Evolutionary conservation across 2,888 invertebrate genomes (phyloP), one percentile per base, ranked within the genome.

Genomic region (Colletes collaris): DNA sequence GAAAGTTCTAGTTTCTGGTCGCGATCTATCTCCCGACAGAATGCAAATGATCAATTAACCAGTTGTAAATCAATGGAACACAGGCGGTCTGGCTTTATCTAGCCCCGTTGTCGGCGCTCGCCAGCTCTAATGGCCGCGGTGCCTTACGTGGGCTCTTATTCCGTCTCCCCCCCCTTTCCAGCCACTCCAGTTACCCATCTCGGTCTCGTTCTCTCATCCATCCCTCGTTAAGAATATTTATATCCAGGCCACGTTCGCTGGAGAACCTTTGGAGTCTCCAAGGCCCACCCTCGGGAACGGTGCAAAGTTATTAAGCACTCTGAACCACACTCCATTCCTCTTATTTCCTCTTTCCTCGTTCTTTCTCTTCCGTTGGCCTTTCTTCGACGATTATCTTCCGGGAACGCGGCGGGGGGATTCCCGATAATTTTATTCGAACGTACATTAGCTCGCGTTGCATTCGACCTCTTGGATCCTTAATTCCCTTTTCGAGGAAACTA

Each of bases 31-130:
- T 27, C 63, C 66, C 62, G 65, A 73, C 81, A 81, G 90, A 91
- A 92, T 91, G 90, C 90, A 91, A 92, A 91, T 90, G 91, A 91
- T 91, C 92, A 91, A 92, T 92, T 91, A 92, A 91, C 88, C 83
- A 85, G 88, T 86, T 88, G 88, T 90, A 91, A 91, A 92, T 92
- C 90, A 91, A 87, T 81, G 82, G 84, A 85, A 86, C 87, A 76
- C 81, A 83, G 60, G 58, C 76, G 73, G 86, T 76, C 56, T 70
- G 77, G 79, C 84, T 85, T 83, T 86, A 89, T 88, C 87, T 81
- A 85, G 82, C 76, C 74, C 68, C 58, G 69, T 44, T 65, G 70
- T 69, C 70, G 56, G 53, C 74, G 59, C 67, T 68, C 73, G 74
- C 73, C 76, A 65, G 66, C 69, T 59, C 76, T 76, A 83, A 81